These are phyloP conservation scores for Reinhardtius hippoglossoides DNA, from an alignment of 2,113 vertebrate species.

Conservation along the genomic window DNA sequence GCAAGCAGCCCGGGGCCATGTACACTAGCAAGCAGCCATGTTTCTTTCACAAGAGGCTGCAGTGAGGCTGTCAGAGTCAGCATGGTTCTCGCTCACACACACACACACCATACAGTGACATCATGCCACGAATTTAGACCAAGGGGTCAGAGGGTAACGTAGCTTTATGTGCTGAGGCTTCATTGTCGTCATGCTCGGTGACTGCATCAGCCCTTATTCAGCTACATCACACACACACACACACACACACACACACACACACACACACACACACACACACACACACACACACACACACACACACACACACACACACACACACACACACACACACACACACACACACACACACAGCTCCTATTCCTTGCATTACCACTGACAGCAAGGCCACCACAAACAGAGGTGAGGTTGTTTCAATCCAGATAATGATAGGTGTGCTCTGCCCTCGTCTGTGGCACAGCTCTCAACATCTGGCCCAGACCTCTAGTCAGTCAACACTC, in stretches of 20 bases:
- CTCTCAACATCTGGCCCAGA: slow-evolving; percentile 26
- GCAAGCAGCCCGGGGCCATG: slow-evolving; percentile 73
- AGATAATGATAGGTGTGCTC: slow-evolving; percentile 38
- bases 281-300: background rate
- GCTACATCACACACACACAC: slow-evolving; percentile 14
- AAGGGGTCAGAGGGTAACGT: slow-evolving; percentile 66
- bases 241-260: background rate
- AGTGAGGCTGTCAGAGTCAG: slow-evolving; percentile 64
- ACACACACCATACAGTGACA: slow-evolving; percentile 58
- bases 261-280: too few species aligned
- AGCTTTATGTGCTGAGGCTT: slow-evolving; percentile 57
- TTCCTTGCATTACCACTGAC: slow-evolving; percentile 28
- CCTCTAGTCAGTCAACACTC: slow-evolving; percentile 4
- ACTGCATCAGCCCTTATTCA: slow-evolving; percentile 51
- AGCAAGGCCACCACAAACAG: slow-evolving; percentile 24
- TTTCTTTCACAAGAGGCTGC: slow-evolving; percentile 73
- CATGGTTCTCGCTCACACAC: slow-evolving; percentile 40
- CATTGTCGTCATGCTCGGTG: slow-evolving; percentile 49
- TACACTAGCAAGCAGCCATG: slow-evolving; percentile 77
- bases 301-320: background rate
- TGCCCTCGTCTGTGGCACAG: slow-evolving; percentile 22
- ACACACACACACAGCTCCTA: background rate
- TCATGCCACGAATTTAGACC: slow-evolving; percentile 67
- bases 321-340: too few species aligned
- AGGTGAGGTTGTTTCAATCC: slow-evolving; percentile 42